Base-by-base conservation (phyloP, 1,140 invertebrate genomes). In the Euura lappo region DNA sequence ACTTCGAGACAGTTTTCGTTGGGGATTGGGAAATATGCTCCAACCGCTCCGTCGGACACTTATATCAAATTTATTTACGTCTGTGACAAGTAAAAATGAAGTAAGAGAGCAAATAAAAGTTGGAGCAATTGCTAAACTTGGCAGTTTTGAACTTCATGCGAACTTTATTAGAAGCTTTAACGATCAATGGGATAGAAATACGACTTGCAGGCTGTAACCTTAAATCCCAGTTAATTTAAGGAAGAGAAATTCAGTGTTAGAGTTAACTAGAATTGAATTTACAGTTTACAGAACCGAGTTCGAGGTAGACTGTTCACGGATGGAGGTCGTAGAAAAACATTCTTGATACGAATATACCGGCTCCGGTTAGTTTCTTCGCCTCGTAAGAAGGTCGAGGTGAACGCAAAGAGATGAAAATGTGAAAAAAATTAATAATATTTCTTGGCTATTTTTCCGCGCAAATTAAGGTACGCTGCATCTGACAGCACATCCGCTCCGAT, bases 401-500 rank as follows among this genome's bases (percentile, higher is more conserved):
- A 51, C 47, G n/a, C 11, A 51, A 51, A 60, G 51, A 60, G 51
- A 60, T 8, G 51, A 60, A n/a, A 60, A n/a, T 11, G 13, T 60
- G 10, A 11, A 60, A 60, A n/a, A 60, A 60, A 60, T 8, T 60
- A 60, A 11, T 60, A 60, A 60, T 60, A 60, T 60, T 60, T 60
- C 51, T 60, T 60, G 10, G 13, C 28, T 8, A 60, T 60, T 60
- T 60, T 60, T 60, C 51, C 51, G 3, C 28, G 13, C 51, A 8
- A 60, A 60, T n/a, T 3, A 60, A 60, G 51, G 3, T 72, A 66
- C 66, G 71, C 74, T 73, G 69, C 72, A 65, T 72, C 67, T 74
- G 68, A 73, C 71, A 47, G 43, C 71, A 73, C 47, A 28, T 65
- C 60, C 47, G 28, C 69, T 64, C 13, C 45, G 47, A 7, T 64